A percentile compares a stretch with the other conserved stretches of the same genome.
phyloP scores from a whole-genome alignment of 2,797 vertebrate genomes.

The Psittacula derbiana region DNA sequence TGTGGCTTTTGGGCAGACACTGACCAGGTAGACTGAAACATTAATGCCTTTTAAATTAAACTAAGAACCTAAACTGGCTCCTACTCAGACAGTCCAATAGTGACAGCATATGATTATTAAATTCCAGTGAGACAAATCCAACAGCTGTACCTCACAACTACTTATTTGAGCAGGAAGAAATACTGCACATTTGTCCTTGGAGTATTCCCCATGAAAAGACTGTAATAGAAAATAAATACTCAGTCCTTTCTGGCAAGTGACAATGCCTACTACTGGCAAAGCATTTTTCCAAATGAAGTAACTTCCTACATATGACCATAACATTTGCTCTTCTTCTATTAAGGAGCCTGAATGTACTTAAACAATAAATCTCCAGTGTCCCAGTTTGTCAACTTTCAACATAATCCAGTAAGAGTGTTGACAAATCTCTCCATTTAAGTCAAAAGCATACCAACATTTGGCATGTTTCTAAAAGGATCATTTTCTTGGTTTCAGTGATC shows the following conservation, averaged over 20 bases:
- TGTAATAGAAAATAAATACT: not conserved
- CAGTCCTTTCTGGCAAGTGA: not conserved
- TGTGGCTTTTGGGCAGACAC: not conserved
- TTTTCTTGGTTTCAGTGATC: not conserved
- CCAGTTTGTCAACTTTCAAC: not conserved
- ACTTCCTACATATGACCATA: not conserved
- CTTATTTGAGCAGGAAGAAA: not conserved
- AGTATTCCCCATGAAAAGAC: not conserved
- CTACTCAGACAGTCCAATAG: not conserved
- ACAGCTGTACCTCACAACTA: not conserved
- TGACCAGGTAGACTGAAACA: not conserved
- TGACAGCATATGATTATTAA: not conserved
- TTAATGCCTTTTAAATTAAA: not conserved
- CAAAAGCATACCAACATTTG: not conserved
- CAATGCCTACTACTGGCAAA: not conserved
- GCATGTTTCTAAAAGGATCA: not conserved
- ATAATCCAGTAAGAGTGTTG: not conserved
- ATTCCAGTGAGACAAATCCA: not conserved
- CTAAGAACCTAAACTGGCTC: not conserved
- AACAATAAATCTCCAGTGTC: not conserved
- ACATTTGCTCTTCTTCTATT: not conserved
- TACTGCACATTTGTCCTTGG: not conserved
- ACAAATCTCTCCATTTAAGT: not conserved
- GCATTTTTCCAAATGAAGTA: not conserved
- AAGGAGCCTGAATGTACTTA: not conserved